These are phyloP conservation scores for Arion vulgaris DNA, from an alignment of 1,140 invertebrate species.

Conservation along the genomic window DNA sequence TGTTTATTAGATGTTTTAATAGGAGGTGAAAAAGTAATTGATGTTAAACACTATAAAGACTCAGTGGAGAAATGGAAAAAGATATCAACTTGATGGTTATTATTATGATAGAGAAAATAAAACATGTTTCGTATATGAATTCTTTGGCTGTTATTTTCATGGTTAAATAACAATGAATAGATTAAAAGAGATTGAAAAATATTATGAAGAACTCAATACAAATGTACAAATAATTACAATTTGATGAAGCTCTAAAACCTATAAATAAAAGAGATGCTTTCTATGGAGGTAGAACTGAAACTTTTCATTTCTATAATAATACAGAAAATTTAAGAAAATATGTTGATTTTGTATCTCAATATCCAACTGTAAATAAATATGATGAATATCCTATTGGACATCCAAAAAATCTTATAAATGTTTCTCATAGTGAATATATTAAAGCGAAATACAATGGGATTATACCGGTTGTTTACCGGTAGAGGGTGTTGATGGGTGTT, in stretches of 20 bases:
- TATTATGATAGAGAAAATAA: not conserved
- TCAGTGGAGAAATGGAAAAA: no score
- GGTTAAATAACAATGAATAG: not conserved
- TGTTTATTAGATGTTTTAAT: not conserved
- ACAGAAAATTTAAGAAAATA: not conserved
- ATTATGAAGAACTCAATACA: not conserved
- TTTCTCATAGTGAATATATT: not conserved
- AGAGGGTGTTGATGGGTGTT: no score
- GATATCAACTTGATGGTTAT: not conserved
- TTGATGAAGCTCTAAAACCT: conserved; percentile 1
- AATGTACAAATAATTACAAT: not conserved
- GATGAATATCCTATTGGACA: not conserved
- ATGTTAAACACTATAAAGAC: no score
- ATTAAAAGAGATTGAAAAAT: not conserved
- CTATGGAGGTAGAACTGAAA: not conserved
- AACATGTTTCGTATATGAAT: not conserved
- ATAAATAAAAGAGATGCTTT: not conserved
- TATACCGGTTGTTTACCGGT: no score
- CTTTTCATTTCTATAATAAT: conserved; percentile 6
- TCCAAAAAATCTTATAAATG: not conserved
- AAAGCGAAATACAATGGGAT: no score
- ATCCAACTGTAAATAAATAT: conserved; percentile 5
- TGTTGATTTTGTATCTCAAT: not conserved
- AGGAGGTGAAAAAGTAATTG: not conserved
- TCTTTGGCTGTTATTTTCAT: conserved; percentile 4